Base-by-base conservation (phyloP, 2,113 vertebrate genomes). In the Phylloscopus trochilus region DNA sequence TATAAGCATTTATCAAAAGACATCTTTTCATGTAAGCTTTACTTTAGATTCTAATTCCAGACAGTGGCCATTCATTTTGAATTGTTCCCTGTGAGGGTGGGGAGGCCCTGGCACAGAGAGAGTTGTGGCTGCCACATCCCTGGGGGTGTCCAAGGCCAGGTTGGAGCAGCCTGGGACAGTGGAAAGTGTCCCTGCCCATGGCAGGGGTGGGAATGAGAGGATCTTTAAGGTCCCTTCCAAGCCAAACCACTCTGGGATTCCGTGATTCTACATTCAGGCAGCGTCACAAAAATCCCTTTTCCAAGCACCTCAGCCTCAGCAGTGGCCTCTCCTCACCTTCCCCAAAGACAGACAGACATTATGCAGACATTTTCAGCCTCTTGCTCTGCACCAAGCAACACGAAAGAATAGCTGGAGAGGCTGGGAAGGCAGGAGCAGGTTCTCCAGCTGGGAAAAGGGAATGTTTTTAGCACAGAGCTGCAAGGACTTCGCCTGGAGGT, bases 391-490 rank as follows among this genome's bases (percentile, higher is more conserved):
- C 37, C 63, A 91, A 91, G 30, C 70, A 87, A 55, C 63, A 55
- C 4, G 43, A 88, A 89, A 85, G 93, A 41, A 83, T 41, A 83
- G 26, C 63, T 67, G 30, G 75, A 91, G 67, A 85, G 55, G 63
- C 10, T 43, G 52, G 59, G 63, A 64, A 91, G 90, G 11, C 41
- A 74, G 82, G 75, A 92, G 55, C 81, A 64, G 82, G 62, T 82
- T 90, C 87, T 80, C 82, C 90, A 95, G 63, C 90, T 90, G 92
- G 90, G 74, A 85, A 85, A 35, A 62, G 60, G 78, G 55, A 85
- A 91, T 83, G 91, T 85, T 95, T 96, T 96, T 83, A 95, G 91
- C 87, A 58, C 44, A 73, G 93, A 74, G 70, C 59, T 88, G 92
- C 89, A 62, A 69, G 79, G 90, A 23, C 90, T 62, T 83, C 47